Evolutionary conservation across 1,140 invertebrate species (phyloP).

Genomic region (Sipha flava): DNA sequence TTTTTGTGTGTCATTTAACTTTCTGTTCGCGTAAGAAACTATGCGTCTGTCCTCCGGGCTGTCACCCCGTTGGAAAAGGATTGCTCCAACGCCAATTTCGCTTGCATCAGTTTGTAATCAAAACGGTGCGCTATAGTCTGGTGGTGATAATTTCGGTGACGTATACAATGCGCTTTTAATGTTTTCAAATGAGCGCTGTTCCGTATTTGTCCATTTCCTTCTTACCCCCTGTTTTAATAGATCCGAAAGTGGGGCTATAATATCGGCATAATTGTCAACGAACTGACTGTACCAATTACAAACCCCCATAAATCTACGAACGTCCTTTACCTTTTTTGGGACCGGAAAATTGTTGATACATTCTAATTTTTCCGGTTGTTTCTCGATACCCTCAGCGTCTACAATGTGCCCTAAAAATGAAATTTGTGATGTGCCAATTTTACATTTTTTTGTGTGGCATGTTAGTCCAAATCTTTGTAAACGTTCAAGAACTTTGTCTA

Average conservation of each 20-base stretch:
- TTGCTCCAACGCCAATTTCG: not conserved
- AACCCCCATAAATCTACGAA: not conserved
- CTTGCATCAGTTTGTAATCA: not conserved
- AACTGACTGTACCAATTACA: too few relatives aligned
- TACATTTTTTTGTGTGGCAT: too few relatives aligned
- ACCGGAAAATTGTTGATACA: too few relatives aligned
- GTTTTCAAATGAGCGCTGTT: not conserved
- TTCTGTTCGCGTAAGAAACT: not conserved
- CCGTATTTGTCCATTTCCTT: not conserved
- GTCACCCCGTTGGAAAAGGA: not conserved
- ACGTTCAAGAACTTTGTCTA: too few relatives aligned
- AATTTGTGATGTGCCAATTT: too few relatives aligned
- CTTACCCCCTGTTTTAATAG: not conserved
- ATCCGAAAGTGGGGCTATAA: too few relatives aligned
- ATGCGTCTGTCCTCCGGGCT: not conserved
- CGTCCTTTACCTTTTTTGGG: not conserved
- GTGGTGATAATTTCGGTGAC: not conserved
- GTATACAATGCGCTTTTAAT: not conserved
- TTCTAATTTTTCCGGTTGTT: too few relatives aligned
- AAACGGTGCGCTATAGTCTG: not conserved
- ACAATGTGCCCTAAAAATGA: too few relatives aligned
- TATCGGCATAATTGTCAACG: too few relatives aligned
- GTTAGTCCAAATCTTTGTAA: too few relatives aligned
- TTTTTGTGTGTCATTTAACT: not conserved
- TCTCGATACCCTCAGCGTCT: too few relatives aligned